Percentiles rank a stretch among this genome's conserved stretches.
Conservation (phyloP, 2,888 invertebrate species). For the Smittia aterrima region DNA sequence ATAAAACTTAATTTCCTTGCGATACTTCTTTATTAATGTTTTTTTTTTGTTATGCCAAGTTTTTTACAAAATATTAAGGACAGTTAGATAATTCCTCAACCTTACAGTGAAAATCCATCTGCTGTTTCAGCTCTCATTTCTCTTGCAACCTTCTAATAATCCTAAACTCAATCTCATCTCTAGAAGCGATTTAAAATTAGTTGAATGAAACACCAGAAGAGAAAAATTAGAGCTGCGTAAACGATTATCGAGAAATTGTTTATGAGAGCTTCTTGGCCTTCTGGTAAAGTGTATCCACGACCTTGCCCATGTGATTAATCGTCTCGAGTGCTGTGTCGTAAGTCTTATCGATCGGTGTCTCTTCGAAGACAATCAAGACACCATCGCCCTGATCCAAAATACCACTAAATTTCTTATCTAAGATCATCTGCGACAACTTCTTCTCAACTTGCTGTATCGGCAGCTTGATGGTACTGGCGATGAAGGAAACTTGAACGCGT, state of each 20-base stretch:
- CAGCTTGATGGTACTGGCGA: conserved; percentile 86
- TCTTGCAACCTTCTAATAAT: background rate
- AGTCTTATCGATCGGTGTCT: conserved; percentile 90
- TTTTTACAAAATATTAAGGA: conserved; percentile 30
- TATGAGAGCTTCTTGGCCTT: conserved; percentile 98
- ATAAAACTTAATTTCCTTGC: conserved; percentile 1
- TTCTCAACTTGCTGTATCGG: conserved; percentile 92
- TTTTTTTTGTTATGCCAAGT: background rate
- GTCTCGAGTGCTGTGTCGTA: conserved; percentile 97
- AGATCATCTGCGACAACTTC: conserved; percentile 99
- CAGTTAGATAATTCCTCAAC: background rate
- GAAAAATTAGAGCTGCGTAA: background rate
- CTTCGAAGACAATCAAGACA: conserved; percentile 96
- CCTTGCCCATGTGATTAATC: conserved; percentile 99
- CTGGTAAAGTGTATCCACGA: conserved; percentile 98
- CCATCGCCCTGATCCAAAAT: conserved; percentile 98
- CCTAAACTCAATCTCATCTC: background rate
- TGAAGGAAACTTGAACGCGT: conserved; percentile 89
- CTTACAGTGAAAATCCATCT: background rate
- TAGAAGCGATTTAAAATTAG: conserved; percentile 2
- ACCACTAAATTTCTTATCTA: conserved; percentile 96
- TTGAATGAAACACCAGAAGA: background rate
- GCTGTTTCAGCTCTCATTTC: background rate
- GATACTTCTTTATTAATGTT: conserved; percentile 27
- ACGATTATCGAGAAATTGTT: conserved; percentile 43